These are phyloP conservation scores for Microctonus brassicae DNA, from an alignment of 2,888 invertebrate genomes.

Conservation along the genomic window DNA sequence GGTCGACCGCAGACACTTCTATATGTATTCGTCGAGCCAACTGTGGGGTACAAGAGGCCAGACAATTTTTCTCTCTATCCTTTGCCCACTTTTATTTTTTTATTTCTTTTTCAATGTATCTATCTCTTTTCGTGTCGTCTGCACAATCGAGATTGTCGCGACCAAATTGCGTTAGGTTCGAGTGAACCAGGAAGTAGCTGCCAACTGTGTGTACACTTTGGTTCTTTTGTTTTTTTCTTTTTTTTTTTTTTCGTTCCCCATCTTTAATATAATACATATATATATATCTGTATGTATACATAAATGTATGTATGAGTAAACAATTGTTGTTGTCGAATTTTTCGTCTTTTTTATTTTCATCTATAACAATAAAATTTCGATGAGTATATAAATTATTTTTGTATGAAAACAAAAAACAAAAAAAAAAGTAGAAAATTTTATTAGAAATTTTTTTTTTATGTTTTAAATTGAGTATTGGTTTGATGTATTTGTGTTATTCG, in stretches of 20 bases:
- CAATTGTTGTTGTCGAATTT: background rate
- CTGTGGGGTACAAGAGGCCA: constrained; percentile 2
- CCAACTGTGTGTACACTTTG: constrained; percentile 21
- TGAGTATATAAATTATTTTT: too few relatives aligned
- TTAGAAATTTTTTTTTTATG: too few relatives aligned
- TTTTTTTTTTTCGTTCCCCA: too few relatives aligned
- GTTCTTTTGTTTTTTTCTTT: constrained; percentile 8
- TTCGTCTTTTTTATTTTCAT: too few relatives aligned
- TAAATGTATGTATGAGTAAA: too few relatives aligned
- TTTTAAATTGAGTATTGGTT: too few relatives aligned
- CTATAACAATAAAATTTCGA: too few relatives aligned
- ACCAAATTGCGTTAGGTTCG: constrained; percentile 42
- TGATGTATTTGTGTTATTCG: too few relatives aligned
- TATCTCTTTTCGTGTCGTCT: constrained; percentile 22
- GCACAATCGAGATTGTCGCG: constrained; percentile 54
- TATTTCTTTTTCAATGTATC: background rate
- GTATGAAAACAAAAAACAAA: too few relatives aligned
- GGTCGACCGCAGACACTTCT: constrained; percentile 18
- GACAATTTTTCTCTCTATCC: constrained; percentile 10
- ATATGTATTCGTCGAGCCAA: constrained; percentile 18
- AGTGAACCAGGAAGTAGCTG: constrained; percentile 27
- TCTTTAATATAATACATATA: too few relatives aligned
- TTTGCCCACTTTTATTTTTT: background rate
- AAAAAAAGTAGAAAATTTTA: too few relatives aligned
- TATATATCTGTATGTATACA: too few relatives aligned